Base-by-base conservation (phyloP, 2,888 invertebrate species). In the Sphinx pinastri region DNA sequence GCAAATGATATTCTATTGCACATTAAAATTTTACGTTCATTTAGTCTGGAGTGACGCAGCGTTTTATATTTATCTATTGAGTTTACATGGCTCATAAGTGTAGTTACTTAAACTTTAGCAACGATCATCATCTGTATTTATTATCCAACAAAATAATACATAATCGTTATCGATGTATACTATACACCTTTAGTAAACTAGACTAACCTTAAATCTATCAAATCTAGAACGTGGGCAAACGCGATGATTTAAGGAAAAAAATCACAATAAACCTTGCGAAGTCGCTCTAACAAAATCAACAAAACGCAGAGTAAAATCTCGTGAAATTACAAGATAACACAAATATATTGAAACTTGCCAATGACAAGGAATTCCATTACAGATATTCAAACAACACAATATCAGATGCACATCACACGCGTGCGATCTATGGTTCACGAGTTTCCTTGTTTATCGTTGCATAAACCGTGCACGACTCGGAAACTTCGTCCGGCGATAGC, bases 401-500 rank as follows among this genome's bases (percentile, higher is more conserved):
- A 63, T 63, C 63, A 47, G 49, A 16, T 47, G 49, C 7, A 47
- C 63, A 19, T 63, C 49, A 49, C 47, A 49, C 63, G 63, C 63
- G 49, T 63, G 63, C 49, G 63, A 49, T 49, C 63, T 63, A 49
- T 63, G 63, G 47, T 12, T 49, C 63, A 63, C 63, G 63, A 63
- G 47, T 13, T 63, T 63, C 19, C 49, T 63, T 63, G 63, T 63
- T 63, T 63, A 63, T 63, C 49, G 49, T 63, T 63, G 63, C 63
- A 63, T 49, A 63, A 63, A 49, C 49, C 63, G 63, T 47, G 63
- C 63, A 63, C 63, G 63, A 49, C 63, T 63, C 31, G 58, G 58
- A 58, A 63, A 63, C 63, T 49, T 63, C 47, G 55, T 60, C 60
- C 45, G 60, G n/a, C 60, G 59, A 60, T 69, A 69, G 60, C 54